These are phyloP conservation scores for Neomorphus geoffroyi DNA, from an alignment of 2,797 vertebrate genomes.

Conservation along the genomic window DNA sequence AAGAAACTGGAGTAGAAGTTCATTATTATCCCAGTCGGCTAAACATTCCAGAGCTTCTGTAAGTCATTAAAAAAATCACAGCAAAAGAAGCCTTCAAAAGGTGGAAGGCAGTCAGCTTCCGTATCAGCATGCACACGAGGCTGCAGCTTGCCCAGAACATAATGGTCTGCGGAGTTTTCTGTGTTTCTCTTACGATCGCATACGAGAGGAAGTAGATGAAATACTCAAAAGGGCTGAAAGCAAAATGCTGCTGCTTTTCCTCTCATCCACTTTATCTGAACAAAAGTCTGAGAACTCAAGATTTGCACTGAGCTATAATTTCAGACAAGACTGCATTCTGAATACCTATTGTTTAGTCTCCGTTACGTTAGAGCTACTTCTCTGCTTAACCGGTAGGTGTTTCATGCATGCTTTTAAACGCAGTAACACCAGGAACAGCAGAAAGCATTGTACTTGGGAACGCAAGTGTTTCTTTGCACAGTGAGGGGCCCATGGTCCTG, in stretches of 20 bases:
- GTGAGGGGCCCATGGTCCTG: neutral
- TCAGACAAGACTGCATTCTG: neutral
- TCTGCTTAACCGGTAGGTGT: neutral
- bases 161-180: neutral
- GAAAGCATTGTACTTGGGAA: neutral
- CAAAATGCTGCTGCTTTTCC: conserved; percentile 7
- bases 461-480: neutral
- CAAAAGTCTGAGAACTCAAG: neutral
- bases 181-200: neutral
- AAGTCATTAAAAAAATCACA: neutral
- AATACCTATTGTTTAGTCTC: conserved; percentile 6
- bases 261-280: neutral
- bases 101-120: neutral
- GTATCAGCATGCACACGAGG: neutral
- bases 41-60: neutral
- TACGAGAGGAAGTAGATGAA: neutral
- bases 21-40: neutral
- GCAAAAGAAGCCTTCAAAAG: neutral
- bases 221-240: neutral
- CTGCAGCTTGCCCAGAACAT: neutral
- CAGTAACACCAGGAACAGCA: neutral
- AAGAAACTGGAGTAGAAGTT: neutral
- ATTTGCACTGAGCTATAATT: neutral
- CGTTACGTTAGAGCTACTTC: neutral
- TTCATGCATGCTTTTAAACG: neutral